These are phyloP conservation scores for Oscheius sp. DNA, from an alignment of 2,888 invertebrate genomes.

Conservation along the genomic window DNA sequence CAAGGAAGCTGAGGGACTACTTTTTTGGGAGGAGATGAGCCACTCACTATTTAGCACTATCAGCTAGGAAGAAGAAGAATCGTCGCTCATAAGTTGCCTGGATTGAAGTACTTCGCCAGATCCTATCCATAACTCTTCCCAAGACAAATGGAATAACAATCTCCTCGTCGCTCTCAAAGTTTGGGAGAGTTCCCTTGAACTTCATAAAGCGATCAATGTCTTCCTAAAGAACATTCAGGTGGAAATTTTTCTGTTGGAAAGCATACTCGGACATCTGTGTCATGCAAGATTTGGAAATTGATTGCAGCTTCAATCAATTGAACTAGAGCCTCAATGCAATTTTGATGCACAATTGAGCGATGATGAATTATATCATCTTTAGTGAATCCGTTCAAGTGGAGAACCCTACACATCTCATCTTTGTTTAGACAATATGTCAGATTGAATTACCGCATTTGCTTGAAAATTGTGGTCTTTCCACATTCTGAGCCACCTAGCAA, in stretches of 20 bases:
- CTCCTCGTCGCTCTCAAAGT: conserved; percentile 37
- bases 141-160: conserved; percentile 46
- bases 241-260: too few species aligned
- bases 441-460: conserved; percentile 59
- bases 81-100: conserved; percentile 46
- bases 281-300: conserved; percentile 39
- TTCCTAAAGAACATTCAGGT: conserved; percentile 40
- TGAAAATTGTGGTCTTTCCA: conserved; percentile 59
- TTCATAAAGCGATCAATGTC: conserved; percentile 48
- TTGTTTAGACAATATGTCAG: background rate
- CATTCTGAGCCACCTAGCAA: conserved; percentile 53
- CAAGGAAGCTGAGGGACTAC: conserved; percentile 50
- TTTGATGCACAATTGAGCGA: conserved; percentile 47
- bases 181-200: conserved; percentile 35
- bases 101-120: conserved; percentile 45
- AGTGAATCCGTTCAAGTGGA: conserved; percentile 57
- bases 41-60: conserved; percentile 56
- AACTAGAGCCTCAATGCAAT: conserved; percentile 48
- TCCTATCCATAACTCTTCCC: conserved; percentile 50
- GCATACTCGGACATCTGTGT: conserved; percentile 44
- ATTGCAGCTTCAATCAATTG: conserved; percentile 47
- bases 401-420: conserved; percentile 48
- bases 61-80: conserved; percentile 46
- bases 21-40: background rate
- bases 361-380: conserved; percentile 48